Evolutionary conservation across 2,797 vertebrate species (phyloP), one percentile per base, ranked within the genome.

Genomic region (Phalanger gymnotis): DNA sequence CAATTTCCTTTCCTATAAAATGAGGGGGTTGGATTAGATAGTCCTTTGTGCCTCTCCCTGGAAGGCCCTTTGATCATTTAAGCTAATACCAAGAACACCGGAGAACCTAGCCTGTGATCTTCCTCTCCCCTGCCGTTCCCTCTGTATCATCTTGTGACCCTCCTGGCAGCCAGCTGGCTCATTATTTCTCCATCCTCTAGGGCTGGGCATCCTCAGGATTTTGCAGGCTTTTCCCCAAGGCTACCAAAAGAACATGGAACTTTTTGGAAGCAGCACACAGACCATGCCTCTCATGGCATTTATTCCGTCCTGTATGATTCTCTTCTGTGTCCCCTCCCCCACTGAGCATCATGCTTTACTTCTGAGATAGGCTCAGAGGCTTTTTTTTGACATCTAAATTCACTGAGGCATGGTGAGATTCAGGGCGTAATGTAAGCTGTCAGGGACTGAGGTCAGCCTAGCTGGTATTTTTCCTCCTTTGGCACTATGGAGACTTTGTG

Each of bases 391-490:
- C 91, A 53, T 0, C 0, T 92, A 92, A 81, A 19, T 53, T 97
- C 52, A 87, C 40, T 61, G 40, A 73, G 89, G 25, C 89, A 52
- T 90, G 54, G 28, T 55, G 94, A 0, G 10, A 57, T 95, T 92
- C 58, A 51, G 90, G 52, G 92, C 73, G 47, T 96, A 92, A 93
- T 16, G 4, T 13, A n/a, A 95, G 28, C 53, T 31, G 53, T 89
- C 55, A 9, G 93, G 58, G 95, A 95, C 58, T 56, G 91, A 93
- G 90, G 81, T 53, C 51, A 53, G 92, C 54, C 53, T 94, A 0
- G 90, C 92, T 87, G 90, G 89, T 66, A 57, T 91, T 97, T 97
- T 95, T 96, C 94, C 93, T 95, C 12, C 96, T 93, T 91, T 91
- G 90, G 94, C 92, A 93, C 3, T 0, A 54, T 51, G 94, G 28